Conservation (phyloP, 2,888 invertebrate genomes). For the Lissocephala sabroskyi region DNA sequence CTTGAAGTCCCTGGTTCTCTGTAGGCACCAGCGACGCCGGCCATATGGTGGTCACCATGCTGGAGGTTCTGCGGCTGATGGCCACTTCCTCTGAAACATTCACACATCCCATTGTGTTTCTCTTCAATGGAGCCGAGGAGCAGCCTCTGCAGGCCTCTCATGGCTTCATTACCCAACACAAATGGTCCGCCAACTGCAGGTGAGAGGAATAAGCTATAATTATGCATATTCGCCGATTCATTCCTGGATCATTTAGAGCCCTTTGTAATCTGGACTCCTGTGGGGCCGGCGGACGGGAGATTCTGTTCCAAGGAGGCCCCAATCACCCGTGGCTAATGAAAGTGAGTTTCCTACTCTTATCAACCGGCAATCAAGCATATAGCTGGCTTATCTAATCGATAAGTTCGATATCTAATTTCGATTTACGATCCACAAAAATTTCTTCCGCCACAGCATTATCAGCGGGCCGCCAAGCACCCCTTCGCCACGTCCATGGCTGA, state of each 20-base stretch:
- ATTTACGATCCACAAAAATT: slow-evolving; percentile 2
- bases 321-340: slow-evolving; percentile 79
- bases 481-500: slow-evolving; percentile 75
- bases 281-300: slow-evolving; percentile 92
- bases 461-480: slow-evolving; percentile 74
- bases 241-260: slow-evolving; percentile 74
- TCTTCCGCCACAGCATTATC: slow-evolving; percentile 69
- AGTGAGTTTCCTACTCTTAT: slow-evolving; percentile 56
- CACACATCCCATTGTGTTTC: slow-evolving; percentile 76
- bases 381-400: slow-evolving; percentile 6
- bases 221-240: too few relatives aligned
- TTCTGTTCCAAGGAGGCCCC: slow-evolving; percentile 91
- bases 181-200: slow-evolving; percentile 84
- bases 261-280: slow-evolving; percentile 93
- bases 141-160: slow-evolving; percentile 79
- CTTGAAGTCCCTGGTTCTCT: too few relatives aligned
- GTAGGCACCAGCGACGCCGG: slow-evolving; percentile 78
- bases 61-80: slow-evolving; percentile 74
- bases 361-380: not conserved
- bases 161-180: slow-evolving; percentile 80
- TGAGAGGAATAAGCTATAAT: slow-evolving; percentile 21
- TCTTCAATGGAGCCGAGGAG: slow-evolving; percentile 81
- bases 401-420: not conserved
- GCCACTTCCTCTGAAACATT: slow-evolving; percentile 71
- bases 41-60: slow-evolving; percentile 77